Conservation (phyloP, 2,113 vertebrate genomes). For the Polypterus senegalus region DNA sequence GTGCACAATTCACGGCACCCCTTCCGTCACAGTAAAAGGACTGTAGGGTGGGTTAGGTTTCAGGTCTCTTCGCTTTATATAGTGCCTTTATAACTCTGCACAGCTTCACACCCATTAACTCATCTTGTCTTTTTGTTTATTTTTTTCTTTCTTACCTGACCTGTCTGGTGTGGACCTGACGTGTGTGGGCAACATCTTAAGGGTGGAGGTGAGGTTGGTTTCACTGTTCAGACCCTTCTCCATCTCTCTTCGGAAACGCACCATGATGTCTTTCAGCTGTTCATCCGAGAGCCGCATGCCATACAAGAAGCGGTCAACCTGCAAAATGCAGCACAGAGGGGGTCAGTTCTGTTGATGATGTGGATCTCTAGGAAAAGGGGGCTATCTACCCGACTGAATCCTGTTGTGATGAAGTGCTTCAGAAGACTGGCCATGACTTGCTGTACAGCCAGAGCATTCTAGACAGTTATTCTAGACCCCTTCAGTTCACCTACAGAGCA, state of each 20-base stretch:
- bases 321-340: constrained; percentile 3
- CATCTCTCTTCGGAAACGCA: constrained; percentile 71
- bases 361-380: constrained; percentile 12
- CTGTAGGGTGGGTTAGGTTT: no score
- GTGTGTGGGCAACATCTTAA: constrained; percentile 84
- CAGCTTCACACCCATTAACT: no score
- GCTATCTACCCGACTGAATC: constrained; percentile 37
- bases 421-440: no score
- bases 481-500: no score
- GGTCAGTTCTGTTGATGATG: neutral
- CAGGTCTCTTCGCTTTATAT: no score
- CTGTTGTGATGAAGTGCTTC: no score
- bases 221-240: constrained; percentile 69
- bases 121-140: no score
- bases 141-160: constrained; percentile 51
- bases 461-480: no score
- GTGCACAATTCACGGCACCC: no score
- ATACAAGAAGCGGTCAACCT: constrained; percentile 84
- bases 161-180: constrained; percentile 78
- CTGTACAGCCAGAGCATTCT: no score
- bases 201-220: constrained; percentile 56
- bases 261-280: constrained; percentile 58
- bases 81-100: no score
- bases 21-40: no score
- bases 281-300: constrained; percentile 71